Evolutionary conservation across 2,888 invertebrate genomes (phyloP).

Genomic region (Meloe dianella): DNA sequence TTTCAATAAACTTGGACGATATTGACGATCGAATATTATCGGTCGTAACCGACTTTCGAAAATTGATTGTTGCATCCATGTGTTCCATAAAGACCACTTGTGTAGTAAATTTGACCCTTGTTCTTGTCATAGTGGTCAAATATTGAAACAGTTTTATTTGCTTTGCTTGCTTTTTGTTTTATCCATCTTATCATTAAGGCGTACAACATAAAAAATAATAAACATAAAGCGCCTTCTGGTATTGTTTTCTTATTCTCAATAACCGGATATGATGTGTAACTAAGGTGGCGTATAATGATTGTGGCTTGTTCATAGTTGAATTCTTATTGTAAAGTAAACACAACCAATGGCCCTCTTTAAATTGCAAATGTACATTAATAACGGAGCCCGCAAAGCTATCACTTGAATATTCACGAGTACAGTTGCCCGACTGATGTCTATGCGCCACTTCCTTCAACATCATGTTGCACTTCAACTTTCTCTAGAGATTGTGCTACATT

Average conservation of each 20-base stretch:
- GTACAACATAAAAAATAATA: neutral
- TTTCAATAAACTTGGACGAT: constrained; percentile 32
- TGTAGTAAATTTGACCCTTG: neutral
- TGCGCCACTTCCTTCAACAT: neutral
- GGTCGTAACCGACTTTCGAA: constrained; percentile 17
- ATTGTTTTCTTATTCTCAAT: too few relatives aligned
- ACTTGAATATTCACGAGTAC: constrained; percentile 42
- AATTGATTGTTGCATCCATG: constrained; percentile 17
- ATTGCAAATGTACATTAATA: constrained; percentile 54
- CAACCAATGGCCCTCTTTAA: constrained; percentile 53
- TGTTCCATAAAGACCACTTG: neutral
- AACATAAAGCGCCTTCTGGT: too few relatives aligned
- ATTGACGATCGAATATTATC: constrained; percentile 29
- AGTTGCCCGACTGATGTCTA: constrained; percentile 22
- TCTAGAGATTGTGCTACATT: neutral
- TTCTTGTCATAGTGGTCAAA: neutral
- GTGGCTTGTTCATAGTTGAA: constrained; percentile 44
- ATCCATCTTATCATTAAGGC: neutral
- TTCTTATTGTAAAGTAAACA: constrained; percentile 53
- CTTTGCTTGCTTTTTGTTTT: neutral
- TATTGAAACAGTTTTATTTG: neutral
- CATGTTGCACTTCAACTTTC: neutral
- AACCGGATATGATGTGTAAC: neutral
- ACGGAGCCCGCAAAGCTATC: constrained; percentile 45
- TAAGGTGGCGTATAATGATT: constrained; percentile 36